phyloP scores from a whole-genome alignment of 2,113 vertebrate species.

The Eulemur rufifrons region DNA sequence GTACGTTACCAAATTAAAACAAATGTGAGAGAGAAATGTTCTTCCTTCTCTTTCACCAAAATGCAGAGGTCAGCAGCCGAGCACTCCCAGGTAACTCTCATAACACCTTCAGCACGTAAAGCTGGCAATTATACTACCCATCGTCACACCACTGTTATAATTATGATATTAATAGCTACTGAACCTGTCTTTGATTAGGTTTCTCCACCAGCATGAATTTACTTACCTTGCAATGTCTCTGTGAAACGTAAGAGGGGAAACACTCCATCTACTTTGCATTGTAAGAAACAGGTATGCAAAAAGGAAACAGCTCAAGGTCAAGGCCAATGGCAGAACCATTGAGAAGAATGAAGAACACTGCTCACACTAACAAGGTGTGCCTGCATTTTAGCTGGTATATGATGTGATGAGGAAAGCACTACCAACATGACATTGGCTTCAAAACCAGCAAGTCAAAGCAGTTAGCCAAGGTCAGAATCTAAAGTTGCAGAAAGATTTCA shows the following conservation, averaged over 20 bases:
- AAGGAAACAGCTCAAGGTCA: background rate
- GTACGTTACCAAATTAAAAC: background rate
- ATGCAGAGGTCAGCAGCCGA: background rate
- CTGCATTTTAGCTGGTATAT: fast-evolving
- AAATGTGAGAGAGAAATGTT: background rate
- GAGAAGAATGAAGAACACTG: background rate
- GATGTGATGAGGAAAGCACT: background rate
- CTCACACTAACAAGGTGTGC: fast-evolving
- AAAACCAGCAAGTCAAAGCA: background rate
- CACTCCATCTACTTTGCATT: background rate
- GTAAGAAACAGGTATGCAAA: background rate
- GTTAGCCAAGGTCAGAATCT: background rate
- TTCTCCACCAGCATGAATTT: background rate
- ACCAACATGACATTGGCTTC: background rate
- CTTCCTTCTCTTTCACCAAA: background rate
- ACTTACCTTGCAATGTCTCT: background rate
- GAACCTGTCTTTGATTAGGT: background rate
- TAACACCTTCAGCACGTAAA: background rate
- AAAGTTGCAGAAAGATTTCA: background rate
- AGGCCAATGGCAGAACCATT: background rate
- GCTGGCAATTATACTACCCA: background rate
- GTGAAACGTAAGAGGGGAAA: background rate
- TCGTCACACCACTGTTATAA: background rate
- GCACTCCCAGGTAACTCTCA: background rate
- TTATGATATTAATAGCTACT: background rate